A percentile compares a stretch with the other conserved stretches of the same genome.
These are phyloP conservation scores for Urocyon cinereoargenteus DNA, from an alignment of 2,797 vertebrate species.

Conservation along the genomic window DNA sequence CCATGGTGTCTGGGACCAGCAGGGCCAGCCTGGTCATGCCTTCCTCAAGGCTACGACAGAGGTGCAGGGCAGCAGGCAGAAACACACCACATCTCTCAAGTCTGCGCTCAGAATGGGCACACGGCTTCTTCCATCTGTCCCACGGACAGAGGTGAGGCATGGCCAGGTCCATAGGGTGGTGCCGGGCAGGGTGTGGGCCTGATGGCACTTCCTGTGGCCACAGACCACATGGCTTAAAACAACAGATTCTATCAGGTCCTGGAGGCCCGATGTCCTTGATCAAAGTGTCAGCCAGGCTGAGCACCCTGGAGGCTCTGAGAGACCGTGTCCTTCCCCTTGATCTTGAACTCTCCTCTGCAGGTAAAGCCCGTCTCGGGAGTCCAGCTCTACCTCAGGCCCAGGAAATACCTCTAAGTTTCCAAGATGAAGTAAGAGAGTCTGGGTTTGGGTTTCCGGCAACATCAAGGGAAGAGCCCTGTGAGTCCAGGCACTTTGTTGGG, in stretches of 20 bases:
- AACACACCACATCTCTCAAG: not conserved
- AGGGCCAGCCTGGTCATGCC: not conserved
- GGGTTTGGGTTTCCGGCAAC: not conserved
- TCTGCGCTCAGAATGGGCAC: not conserved
- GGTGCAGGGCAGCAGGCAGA: not conserved
- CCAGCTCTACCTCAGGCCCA: not conserved
- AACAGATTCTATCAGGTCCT: not conserved
- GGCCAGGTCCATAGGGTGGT: too few species aligned
- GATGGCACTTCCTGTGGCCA: not conserved
- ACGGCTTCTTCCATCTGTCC: not conserved
- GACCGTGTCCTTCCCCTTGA: not conserved
- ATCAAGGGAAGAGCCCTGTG: not conserved
- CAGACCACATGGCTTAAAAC: too few species aligned
- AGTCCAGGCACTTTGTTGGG: accelerated
- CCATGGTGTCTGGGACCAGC: not conserved
- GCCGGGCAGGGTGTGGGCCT: not conserved
- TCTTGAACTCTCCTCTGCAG: not conserved
- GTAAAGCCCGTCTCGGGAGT: not conserved
- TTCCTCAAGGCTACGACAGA: not conserved
- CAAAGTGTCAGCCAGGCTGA: not conserved
- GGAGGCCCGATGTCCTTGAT: not conserved
- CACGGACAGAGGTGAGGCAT: not conserved
- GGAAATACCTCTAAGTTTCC: not conserved
- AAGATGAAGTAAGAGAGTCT: not conserved
- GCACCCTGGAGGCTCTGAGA: not conserved